Evolutionary conservation across 2,113 vertebrate species (phyloP).

Genomic region (Podilymbus podiceps): DNA sequence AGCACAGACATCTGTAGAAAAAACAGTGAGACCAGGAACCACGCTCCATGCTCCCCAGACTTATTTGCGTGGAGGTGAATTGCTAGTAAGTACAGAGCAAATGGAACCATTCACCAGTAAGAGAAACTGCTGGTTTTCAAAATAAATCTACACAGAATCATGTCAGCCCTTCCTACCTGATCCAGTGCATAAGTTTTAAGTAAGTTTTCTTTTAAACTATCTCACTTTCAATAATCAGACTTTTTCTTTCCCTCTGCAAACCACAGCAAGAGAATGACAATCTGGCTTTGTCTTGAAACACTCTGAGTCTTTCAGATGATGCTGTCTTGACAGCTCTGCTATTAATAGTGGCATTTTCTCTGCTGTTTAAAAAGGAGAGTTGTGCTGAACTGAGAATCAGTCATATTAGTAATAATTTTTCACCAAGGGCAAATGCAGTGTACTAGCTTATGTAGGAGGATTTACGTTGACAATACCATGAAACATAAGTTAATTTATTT

Average conservation of each 20-base stretch:
- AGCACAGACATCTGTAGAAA: not conserved
- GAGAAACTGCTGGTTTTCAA: not conserved
- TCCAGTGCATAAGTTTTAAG: not conserved
- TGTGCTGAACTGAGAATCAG: slow-evolving; percentile 16
- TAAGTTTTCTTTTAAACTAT: slow-evolving; percentile 30
- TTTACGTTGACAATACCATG: not conserved
- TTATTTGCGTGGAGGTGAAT: not conserved
- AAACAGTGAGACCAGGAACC: not conserved
- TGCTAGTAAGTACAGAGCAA: not conserved
- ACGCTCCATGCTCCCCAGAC: not conserved
- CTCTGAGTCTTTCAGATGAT: slow-evolving; percentile 40
- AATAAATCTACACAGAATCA: not conserved
- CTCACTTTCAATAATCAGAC: not conserved
- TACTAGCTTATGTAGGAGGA: not conserved
- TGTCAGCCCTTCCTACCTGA: not conserved
- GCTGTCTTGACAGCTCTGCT: slow-evolving; percentile 47
- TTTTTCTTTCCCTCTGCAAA: not conserved
- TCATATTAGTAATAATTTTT: slow-evolving; percentile 14
- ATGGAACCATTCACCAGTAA: not conserved
- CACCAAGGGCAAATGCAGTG: not conserved
- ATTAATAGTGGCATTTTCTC: slow-evolving; percentile 52
- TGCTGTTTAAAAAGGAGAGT: slow-evolving; percentile 1
- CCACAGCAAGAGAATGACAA: slow-evolving; percentile 27
- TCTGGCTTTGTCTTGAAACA: slow-evolving; percentile 57
- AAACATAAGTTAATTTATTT: not conserved